phyloP scores from a whole-genome alignment of 1,140 invertebrate species.

The Diorhabda carinulata region DNA sequence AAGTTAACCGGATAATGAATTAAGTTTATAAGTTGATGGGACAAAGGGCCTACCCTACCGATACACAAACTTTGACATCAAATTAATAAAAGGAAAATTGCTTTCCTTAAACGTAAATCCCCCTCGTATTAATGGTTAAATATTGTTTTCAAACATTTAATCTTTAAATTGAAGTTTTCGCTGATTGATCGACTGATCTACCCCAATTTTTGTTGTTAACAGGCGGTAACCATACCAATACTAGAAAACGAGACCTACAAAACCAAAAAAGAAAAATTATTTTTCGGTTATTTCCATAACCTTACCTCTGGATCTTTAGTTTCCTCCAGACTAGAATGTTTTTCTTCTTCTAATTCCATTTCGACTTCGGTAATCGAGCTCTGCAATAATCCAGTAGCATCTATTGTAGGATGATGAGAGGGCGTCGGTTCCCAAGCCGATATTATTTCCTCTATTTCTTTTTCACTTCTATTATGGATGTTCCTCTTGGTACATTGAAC shows the following conservation, averaged over 20 bases:
- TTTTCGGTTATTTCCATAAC: constrained; percentile 10
- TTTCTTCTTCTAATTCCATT: constrained; percentile 55
- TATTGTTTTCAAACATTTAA: too few relatives aligned
- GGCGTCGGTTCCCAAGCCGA: constrained; percentile 78
- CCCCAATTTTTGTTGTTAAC: neutral
- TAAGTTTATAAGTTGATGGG: too few relatives aligned
- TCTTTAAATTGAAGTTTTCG: too few relatives aligned
- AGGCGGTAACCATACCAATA: neutral
- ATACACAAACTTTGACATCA: too few relatives aligned
- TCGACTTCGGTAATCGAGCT: constrained; percentile 62
- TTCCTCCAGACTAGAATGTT: neutral
- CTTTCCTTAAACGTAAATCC: too few relatives aligned
- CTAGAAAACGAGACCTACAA: neutral
- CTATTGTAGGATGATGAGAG: constrained; percentile 61
- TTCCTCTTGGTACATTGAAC: constrained; percentile 76
- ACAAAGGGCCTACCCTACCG: too few relatives aligned
- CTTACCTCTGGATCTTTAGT: constrained; percentile 18
- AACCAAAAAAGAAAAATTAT: neutral
- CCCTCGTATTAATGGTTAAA: too few relatives aligned
- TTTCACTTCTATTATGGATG: constrained; percentile 73
- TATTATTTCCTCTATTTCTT: constrained; percentile 75
- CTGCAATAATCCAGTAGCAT: constrained; percentile 78
- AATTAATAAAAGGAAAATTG: too few relatives aligned
- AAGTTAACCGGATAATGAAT: too few relatives aligned
- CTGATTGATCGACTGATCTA: neutral